phyloP scores from a whole-genome alignment of 2,888 invertebrate genomes.

The Trisateles emortualis region DNA sequence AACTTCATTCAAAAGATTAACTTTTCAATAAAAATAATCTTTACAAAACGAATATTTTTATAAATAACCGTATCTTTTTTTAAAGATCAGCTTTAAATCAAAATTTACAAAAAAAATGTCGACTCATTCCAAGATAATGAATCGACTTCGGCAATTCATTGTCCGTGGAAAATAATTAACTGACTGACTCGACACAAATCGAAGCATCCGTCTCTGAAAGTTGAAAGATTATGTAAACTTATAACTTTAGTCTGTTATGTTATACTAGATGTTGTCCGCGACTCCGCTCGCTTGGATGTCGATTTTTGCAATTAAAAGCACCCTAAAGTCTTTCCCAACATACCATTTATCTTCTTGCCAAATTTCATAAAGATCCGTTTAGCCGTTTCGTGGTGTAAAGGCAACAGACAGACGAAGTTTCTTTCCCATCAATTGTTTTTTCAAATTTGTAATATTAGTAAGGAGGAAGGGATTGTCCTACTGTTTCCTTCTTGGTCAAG shows the following conservation, averaged over 20 bases:
- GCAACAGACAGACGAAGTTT: too few species aligned
- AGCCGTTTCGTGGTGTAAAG: too few species aligned
- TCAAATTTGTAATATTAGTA: too few species aligned
- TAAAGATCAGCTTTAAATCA: slow-evolving; percentile 50
- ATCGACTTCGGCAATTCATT: slow-evolving; percentile 75
- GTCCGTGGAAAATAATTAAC: slow-evolving; percentile 81
- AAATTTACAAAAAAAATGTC: slow-evolving; percentile 53
- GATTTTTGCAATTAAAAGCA: too few species aligned
- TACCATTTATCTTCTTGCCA: too few species aligned
- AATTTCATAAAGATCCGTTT: too few species aligned
- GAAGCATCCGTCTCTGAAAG: slow-evolving; percentile 56
- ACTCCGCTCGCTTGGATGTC: too few species aligned
- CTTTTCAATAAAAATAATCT: slow-evolving; percentile 16
- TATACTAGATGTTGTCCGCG: slow-evolving; percentile 47
- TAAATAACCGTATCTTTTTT: slow-evolving; percentile 34
- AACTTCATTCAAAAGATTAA: slow-evolving; percentile 4
- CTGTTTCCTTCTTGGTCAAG: too few species aligned
- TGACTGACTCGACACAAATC: slow-evolving; percentile 78
- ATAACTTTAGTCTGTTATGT: slow-evolving; percentile 47
- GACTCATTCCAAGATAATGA: slow-evolving; percentile 69
- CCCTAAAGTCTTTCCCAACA: too few species aligned
- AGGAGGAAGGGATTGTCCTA: too few species aligned
- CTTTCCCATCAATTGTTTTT: too few species aligned
- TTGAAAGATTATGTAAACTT: slow-evolving; percentile 58
- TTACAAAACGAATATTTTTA: slow-evolving; percentile 12